Evolutionary conservation across 2,888 invertebrate species (phyloP).

Genomic region (Pantelozetes paolii): DNA sequence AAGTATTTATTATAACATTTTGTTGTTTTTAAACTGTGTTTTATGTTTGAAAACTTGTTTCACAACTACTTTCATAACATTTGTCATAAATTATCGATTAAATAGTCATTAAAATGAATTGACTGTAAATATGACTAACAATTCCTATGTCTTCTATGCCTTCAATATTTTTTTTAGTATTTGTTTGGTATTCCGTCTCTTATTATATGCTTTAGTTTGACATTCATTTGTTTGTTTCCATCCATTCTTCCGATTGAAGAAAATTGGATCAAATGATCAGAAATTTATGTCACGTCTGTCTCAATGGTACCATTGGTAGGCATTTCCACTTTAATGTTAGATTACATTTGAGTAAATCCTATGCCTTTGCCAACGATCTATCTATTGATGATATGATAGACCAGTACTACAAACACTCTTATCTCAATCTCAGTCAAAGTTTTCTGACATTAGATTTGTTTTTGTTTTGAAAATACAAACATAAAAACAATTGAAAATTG

Average conservation of each 20-base stretch:
- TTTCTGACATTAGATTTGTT: neutral
- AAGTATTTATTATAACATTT: no score
- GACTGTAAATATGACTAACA: neutral
- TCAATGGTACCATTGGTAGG: slow-evolving; percentile 10
- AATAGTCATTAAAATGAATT: neutral
- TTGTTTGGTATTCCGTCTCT: no score
- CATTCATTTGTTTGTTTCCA: slow-evolving; percentile 21
- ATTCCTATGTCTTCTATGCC: neutral
- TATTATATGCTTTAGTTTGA: slow-evolving; percentile 5
- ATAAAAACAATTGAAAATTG: neutral
- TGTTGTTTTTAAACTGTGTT: no score
- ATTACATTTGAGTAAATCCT: slow-evolving; percentile 12
- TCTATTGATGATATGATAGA: slow-evolving; percentile 10
- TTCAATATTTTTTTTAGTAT: no score
- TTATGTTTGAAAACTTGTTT: no score
- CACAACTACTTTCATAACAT: no score
- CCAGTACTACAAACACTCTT: neutral
- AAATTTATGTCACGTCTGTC: slow-evolving; percentile 13
- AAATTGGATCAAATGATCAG: slow-evolving; percentile 27
- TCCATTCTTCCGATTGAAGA: neutral
- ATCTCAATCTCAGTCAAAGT: neutral
- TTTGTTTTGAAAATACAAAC: neutral
- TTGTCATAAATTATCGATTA: neutral
- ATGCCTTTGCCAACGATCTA: neutral
- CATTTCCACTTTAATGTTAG: slow-evolving; percentile 16